Conservation (phyloP, 2,113 vertebrate species). For the Thamnaconus septentrionalis region DNA sequence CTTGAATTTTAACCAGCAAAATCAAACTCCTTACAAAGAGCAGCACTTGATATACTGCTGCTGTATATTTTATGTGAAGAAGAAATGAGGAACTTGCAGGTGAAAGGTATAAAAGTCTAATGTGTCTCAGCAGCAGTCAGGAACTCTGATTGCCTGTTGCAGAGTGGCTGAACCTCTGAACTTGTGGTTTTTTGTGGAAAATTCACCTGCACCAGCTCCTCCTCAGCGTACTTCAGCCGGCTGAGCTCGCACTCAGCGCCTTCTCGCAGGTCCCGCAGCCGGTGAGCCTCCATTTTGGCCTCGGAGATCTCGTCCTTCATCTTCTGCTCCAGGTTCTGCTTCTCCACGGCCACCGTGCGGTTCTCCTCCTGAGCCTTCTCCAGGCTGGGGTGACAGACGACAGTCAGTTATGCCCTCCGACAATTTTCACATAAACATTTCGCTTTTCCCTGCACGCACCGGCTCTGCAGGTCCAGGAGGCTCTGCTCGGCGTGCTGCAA, state of each 20-base stretch:
- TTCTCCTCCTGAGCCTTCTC: conserved; percentile 99
- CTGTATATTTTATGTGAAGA: too few species aligned
- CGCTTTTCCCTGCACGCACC: conserved; percentile 68
- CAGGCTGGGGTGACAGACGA: conserved; percentile 73
- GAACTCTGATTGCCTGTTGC: not conserved
- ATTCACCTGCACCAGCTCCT: conserved; percentile 93
- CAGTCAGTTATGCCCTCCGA: too few species aligned
- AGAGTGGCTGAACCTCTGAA: too few species aligned
- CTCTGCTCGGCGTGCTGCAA: conserved; percentile 93
- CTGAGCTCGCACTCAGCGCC: conserved; percentile 95
- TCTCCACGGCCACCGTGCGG: conserved; percentile 95
- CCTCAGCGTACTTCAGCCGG: conserved; percentile 95
- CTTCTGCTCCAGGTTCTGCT: conserved; percentile 96
- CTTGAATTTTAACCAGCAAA: too few species aligned
- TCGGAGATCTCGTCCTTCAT: conserved; percentile 96
- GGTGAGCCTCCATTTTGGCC: conserved; percentile 91
- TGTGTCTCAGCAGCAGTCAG: conserved; percentile 9
- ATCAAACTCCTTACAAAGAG: too few species aligned
- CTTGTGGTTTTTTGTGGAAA: not conserved
- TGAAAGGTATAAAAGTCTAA: not conserved
- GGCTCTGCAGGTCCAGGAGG: conserved; percentile 91
- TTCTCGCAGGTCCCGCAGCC: conserved; percentile 87
- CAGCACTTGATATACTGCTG: too few species aligned
- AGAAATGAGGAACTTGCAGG: too few species aligned
- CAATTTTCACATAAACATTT: too few species aligned